Conservation (phyloP, 1,140 invertebrate species). For the Phocides pigmalion region DNA sequence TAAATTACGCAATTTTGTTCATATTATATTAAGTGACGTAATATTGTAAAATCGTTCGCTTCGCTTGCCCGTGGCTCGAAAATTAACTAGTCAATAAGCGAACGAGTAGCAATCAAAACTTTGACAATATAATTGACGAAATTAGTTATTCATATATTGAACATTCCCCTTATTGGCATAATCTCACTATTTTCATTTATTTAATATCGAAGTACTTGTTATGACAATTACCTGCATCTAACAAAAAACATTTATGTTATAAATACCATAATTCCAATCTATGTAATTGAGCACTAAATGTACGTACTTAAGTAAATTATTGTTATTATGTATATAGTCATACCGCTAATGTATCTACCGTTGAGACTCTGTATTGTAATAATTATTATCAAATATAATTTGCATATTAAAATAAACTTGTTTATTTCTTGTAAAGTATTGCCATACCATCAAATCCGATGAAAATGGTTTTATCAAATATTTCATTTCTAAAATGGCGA, state of each 20-base stretch:
- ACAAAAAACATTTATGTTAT: too few relatives aligned
- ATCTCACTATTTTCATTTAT: background rate
- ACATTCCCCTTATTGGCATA: background rate
- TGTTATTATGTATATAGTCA: constrained; percentile 46
- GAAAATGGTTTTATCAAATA: too few relatives aligned
- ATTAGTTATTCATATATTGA: background rate
- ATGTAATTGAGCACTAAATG: constrained; percentile 33
- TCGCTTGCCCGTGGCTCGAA: constrained; percentile 44
- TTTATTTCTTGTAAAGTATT: background rate
- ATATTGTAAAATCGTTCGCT: constrained; percentile 7
- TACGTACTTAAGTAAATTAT: constrained; percentile 63
- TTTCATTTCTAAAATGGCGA: too few relatives aligned
- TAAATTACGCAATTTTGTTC: constrained; percentile 2
- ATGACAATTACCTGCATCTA: background rate
- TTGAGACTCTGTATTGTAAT: constrained; percentile 47
- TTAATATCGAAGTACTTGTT: background rate
- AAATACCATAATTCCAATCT: background rate
- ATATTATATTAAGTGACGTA: background rate
- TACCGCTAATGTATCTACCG: constrained; percentile 16
- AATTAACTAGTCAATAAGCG: constrained; percentile 58
- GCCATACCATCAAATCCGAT: too few relatives aligned
- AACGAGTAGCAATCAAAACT: constrained; percentile 35
- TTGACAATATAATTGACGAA: constrained; percentile 23
- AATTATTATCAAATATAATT: constrained; percentile 49
- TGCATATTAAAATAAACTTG: constrained; percentile 14